Conservation (phyloP, 2,797 vertebrate species). For the Lacerta viridis region DNA sequence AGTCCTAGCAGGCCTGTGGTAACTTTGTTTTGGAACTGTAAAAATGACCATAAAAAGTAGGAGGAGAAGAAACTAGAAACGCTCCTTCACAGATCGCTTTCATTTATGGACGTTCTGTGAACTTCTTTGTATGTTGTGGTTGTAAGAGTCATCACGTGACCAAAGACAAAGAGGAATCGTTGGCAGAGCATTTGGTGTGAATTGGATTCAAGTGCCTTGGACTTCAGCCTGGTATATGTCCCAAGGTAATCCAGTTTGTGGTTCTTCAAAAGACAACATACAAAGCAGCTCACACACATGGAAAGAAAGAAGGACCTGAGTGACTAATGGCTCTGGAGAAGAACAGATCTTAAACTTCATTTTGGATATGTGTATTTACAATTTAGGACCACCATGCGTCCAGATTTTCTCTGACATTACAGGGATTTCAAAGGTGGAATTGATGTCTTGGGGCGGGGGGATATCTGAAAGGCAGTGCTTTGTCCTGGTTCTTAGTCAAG, state of each 20-base stretch:
- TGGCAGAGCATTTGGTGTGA: constrained; percentile 11
- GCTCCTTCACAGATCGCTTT: not conserved
- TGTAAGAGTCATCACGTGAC: not conserved
- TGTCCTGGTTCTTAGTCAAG: too few relatives aligned
- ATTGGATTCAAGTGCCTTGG: constrained; percentile 34
- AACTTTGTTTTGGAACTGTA: not conserved
- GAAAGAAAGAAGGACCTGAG: constrained; percentile 15
- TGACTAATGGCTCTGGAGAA: not conserved
- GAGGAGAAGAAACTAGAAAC: not conserved
- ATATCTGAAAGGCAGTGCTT: too few relatives aligned
- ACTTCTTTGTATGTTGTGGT: not conserved
- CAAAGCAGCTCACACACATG: not conserved
- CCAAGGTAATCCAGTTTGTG: constrained; percentile 6
- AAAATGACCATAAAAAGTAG: not conserved
- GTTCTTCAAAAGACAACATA: not conserved
- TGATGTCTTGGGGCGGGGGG: too few relatives aligned
- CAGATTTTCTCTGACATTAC: too few relatives aligned
- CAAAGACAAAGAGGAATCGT: constrained; percentile 6
- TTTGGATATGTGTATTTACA: not conserved
- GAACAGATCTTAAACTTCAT: not conserved
- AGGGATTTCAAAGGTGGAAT: too few relatives aligned
- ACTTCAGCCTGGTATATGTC: constrained; percentile 19
- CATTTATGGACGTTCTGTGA: not conserved
- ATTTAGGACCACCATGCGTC: too few relatives aligned
- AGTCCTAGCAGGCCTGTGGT: not conserved